A percentile compares a stretch with the other conserved stretches of the same genome.
Conservation (phyloP, 2,888 invertebrate species). For the Agapostemon virescens region DNA sequence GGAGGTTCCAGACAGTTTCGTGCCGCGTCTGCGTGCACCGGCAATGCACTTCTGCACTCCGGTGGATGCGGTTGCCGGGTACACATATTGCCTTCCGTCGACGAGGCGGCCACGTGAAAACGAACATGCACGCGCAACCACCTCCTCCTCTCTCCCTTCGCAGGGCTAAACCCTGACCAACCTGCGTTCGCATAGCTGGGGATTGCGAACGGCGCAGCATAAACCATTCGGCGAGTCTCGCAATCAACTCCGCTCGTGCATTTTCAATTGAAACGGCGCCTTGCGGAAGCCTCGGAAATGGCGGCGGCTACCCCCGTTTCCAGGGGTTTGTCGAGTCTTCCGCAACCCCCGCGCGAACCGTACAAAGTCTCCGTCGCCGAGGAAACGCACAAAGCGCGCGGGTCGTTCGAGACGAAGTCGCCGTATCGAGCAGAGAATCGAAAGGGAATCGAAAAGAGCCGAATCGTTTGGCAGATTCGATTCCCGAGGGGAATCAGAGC, state of each 20-base stretch:
- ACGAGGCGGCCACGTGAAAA: conserved; percentile 47
- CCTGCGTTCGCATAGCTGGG: neutral
- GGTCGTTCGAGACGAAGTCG: no score
- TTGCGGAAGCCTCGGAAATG: neutral
- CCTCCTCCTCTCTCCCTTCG: neutral
- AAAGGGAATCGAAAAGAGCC: no score
- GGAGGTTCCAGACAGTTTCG: neutral
- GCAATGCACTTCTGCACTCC: neutral
- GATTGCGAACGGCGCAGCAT: conserved; percentile 11
- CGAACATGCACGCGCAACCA: conserved; percentile 29
- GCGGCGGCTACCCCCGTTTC: neutral
- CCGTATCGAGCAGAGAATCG: no score
- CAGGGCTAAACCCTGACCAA: neutral
- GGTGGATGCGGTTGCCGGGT: conserved; percentile 58
- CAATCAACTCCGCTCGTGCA: conserved; percentile 59
- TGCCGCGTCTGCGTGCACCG: neutral
- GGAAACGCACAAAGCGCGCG: no score
- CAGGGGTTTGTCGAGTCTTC: no score
- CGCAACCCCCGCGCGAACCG: no score
- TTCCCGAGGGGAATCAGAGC: no score
- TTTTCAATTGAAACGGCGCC: conserved; percentile 41
- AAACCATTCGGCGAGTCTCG: conserved; percentile 55
- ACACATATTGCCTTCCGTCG: conserved; percentile 59
- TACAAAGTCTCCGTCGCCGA: no score
- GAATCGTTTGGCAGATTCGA: no score